Conservation (phyloP, 2,113 vertebrate genomes). For the Rhinoderma darwinii region DNA sequence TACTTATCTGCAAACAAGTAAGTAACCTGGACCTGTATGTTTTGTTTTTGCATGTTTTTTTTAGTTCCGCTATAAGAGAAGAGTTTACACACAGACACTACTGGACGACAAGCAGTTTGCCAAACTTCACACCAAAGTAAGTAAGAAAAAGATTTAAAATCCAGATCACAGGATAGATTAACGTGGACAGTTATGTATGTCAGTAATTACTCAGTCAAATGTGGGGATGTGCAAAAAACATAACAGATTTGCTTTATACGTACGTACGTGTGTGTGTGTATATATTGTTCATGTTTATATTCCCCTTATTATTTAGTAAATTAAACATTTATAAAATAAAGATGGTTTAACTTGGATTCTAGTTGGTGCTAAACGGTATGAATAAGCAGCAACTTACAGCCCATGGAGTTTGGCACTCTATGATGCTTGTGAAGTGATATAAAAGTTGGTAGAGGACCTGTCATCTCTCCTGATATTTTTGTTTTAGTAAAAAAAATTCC, state of each 20-base stretch:
- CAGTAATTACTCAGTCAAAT: not conserved
- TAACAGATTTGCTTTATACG: too few relatives aligned
- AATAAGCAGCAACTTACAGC: too few relatives aligned
- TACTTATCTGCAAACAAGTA: not conserved
- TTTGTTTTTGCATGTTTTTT: conserved; percentile 58
- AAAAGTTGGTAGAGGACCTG: too few relatives aligned
- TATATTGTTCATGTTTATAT: too few relatives aligned
- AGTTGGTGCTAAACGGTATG: too few relatives aligned
- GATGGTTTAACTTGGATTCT: not conserved
- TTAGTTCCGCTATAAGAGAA: conserved; percentile 97
- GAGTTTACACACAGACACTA: conserved; percentile 90
- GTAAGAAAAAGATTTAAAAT: conserved; percentile 1
- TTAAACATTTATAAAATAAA: too few relatives aligned
- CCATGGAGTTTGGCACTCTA: too few relatives aligned
- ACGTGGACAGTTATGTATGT: not conserved
- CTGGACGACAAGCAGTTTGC: conserved; percentile 95
- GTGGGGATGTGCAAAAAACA: too few relatives aligned
- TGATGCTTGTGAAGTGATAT: too few relatives aligned
- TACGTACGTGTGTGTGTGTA: too few relatives aligned
- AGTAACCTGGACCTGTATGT: conserved; percentile 9
- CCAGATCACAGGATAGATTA: not conserved
- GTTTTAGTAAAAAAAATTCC: too few relatives aligned
- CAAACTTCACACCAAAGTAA: conserved; percentile 96
- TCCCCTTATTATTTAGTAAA: not conserved
- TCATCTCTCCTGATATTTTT: too few relatives aligned